phyloP scores from a whole-genome alignment of 2,113 vertebrate genomes.

The Mormyrus lacerda region DNA sequence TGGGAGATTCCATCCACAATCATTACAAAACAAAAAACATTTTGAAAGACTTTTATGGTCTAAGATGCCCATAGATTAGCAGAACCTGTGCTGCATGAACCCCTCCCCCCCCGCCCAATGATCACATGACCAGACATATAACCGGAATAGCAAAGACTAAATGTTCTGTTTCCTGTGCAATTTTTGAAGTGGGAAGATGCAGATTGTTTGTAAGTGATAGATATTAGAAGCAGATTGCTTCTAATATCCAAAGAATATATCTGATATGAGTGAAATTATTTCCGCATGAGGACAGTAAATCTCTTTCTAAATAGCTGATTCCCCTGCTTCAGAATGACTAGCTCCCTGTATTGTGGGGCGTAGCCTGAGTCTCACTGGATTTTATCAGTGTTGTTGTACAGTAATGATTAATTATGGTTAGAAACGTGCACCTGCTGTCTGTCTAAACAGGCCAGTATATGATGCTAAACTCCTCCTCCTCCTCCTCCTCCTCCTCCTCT shows the following conservation, averaged over 20 bases:
- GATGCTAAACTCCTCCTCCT: background rate
- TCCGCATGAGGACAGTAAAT: background rate
- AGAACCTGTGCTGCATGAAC: background rate
- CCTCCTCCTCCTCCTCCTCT: background rate
- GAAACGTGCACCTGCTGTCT: background rate
- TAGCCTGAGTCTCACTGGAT: background rate
- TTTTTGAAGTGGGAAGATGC: background rate
- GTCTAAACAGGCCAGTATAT: background rate
- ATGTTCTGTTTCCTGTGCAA: background rate
- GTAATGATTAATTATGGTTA: background rate
- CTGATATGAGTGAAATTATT: background rate
- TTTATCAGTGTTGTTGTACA: background rate
- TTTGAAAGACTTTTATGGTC: background rate
- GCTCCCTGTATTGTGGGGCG: background rate
- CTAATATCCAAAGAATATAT: background rate
- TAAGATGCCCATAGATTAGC: background rate
- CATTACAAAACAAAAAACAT: background rate
- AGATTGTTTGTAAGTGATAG: too few species aligned
- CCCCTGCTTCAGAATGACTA: background rate
- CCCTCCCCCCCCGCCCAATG: background rate
- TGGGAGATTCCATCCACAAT: background rate
- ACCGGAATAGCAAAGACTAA: background rate
- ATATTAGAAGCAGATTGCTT: too few species aligned
- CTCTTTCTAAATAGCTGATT: background rate
- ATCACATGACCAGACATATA: background rate